Evolutionary conservation across 2,888 invertebrate species (phyloP).

Genomic region (Aphidius colemani): DNA sequence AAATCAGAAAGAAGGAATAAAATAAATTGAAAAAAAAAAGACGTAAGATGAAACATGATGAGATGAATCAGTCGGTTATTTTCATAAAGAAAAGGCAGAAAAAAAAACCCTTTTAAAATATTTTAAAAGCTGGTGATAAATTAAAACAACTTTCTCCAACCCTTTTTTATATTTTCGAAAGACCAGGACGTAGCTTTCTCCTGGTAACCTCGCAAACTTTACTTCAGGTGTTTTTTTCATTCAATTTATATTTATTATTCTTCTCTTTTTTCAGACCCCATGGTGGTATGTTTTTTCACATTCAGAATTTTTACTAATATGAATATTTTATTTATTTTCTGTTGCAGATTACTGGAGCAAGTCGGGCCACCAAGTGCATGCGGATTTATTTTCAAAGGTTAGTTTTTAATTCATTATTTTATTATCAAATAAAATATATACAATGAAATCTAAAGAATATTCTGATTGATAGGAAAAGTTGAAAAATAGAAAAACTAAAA

Average conservation of each 20-base stretch:
- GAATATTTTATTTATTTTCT: conserved; percentile 26
- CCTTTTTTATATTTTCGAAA: neutral
- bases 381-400: conserved; percentile 43
- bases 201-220: neutral
- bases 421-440: too few relatives aligned
- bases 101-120: conserved; percentile 44
- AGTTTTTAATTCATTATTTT: conserved; percentile 31
- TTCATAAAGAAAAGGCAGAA: conserved; percentile 3
- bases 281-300: conserved; percentile 15
- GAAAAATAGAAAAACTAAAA: too few relatives aligned
- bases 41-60: neutral
- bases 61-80: neutral
- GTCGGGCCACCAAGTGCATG: conserved; percentile 40
- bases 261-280: neutral
- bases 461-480: too few relatives aligned
- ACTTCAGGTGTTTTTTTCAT: too few relatives aligned
- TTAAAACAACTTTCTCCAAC: conserved; percentile 44
- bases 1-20: conserved; percentile 13
- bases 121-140: conserved; percentile 53
- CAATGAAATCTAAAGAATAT: too few relatives aligned
- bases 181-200: conserved; percentile 23
- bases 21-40: conserved; percentile 10
- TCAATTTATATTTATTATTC: conserved; percentile 5
- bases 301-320: neutral
- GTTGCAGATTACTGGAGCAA: conserved; percentile 48